These are phyloP conservation scores for Drosophila tani DNA, from an alignment of 1,140 invertebrate genomes.

Conservation along the genomic window DNA sequence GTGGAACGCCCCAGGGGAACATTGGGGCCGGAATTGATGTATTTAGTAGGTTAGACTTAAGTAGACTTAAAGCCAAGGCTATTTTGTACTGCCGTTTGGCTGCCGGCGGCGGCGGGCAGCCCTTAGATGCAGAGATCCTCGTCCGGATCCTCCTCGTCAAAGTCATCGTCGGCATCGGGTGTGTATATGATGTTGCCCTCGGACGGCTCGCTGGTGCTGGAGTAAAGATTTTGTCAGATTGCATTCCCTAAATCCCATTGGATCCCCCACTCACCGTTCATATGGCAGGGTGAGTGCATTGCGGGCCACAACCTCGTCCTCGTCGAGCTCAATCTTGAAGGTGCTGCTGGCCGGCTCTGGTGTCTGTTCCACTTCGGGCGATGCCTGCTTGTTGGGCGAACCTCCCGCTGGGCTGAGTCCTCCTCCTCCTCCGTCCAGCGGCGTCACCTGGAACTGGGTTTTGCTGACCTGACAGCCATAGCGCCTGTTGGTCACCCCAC, in stretches of 20 bases:
- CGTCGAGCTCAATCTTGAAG: conserved; percentile 82
- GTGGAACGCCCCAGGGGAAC: conserved; percentile 14
- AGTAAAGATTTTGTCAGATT: not conserved
- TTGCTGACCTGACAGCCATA: conserved; percentile 67
- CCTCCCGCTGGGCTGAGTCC: not conserved
- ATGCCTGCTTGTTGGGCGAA: conserved; percentile 15
- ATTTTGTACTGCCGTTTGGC: conserved; percentile 76
- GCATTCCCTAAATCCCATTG: too few species aligned
- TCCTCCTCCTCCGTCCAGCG: conserved; percentile 20
- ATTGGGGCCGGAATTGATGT: conserved; percentile 34
- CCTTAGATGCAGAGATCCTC: conserved; percentile 72
- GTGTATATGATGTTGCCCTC: conserved; percentile 86
- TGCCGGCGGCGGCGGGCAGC: conserved; percentile 27
- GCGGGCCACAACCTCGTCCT: conserved; percentile 79
- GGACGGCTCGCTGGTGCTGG: conserved; percentile 65
- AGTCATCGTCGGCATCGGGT: conserved; percentile 86
- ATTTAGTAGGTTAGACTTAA: conserved; percentile 54
- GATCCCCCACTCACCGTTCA: conserved; percentile 62
- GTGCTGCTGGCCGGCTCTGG: conserved; percentile 55
- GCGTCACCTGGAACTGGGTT: conserved; percentile 62
- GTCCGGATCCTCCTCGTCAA: conserved; percentile 87
- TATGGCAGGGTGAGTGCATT: conserved; percentile 83
- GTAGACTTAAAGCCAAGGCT: conserved; percentile 78
- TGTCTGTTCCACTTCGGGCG: conserved; percentile 11
- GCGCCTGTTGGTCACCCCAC: conserved; percentile 62